Evolutionary conservation across 2,797 vertebrate species (phyloP).

Genomic region (Lagodon rhomboides): DNA sequence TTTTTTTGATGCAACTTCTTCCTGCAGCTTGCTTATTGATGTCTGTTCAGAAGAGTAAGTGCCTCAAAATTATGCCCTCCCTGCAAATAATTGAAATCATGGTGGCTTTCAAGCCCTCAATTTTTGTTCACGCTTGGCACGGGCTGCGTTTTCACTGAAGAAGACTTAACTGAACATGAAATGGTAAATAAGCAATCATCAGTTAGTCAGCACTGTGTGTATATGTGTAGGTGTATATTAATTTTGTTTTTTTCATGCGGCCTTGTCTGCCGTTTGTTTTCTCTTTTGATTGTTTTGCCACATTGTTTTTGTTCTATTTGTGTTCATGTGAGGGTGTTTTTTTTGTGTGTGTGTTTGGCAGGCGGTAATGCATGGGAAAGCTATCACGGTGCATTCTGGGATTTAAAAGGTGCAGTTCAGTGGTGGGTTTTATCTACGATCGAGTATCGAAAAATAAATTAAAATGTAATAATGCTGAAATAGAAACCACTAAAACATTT

Average conservation of each 20-base stretch:
- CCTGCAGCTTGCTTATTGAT: constrained; percentile 65
- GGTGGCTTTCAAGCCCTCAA: constrained; percentile 47
- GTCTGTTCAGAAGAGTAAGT: constrained; percentile 58
- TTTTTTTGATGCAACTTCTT: constrained; percentile 58
- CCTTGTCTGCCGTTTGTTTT: constrained; percentile 5
- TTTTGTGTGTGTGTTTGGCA: constrained; percentile 1
- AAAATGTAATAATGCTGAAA: neutral
- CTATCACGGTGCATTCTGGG: constrained; percentile 14
- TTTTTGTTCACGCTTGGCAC: constrained; percentile 47
- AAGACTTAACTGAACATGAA: constrained; percentile 43
- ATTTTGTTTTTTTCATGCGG: constrained; percentile 25
- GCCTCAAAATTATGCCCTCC: constrained; percentile 64
- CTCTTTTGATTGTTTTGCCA: neutral
- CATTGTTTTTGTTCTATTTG: neutral
- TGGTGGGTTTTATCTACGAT: neutral
- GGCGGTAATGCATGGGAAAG: constrained; percentile 4
- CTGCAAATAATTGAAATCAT: constrained; percentile 73
- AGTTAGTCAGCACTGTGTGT: neutral
- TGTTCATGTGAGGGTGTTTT: neutral
- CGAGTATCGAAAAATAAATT: neutral
- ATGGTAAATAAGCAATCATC: constrained; percentile 55
- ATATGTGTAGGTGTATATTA: constrained; percentile 17
- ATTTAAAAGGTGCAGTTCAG: neutral
- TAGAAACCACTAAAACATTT: neutral
- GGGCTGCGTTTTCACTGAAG: constrained; percentile 39